phyloP scores from a whole-genome alignment of 2,113 vertebrate species.

The Actinemys pallida region DNA sequence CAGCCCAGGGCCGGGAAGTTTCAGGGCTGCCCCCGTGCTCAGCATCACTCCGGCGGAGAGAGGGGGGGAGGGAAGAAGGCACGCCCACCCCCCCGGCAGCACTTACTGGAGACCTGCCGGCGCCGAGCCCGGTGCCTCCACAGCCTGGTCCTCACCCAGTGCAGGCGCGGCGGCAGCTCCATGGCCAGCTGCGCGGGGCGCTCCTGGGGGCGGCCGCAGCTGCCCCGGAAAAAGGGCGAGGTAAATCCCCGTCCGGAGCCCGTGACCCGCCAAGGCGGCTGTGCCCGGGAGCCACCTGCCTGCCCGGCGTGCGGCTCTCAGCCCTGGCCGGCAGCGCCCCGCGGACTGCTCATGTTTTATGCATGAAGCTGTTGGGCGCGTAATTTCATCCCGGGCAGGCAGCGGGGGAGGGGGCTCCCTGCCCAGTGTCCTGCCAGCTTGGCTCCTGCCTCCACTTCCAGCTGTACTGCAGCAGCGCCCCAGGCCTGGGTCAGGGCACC shows the following conservation, averaged over 20 bases:
- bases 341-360: constrained; percentile 86
- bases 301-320: neutral
- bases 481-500: neutral
- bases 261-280: neutral
- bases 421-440: too few relatives aligned
- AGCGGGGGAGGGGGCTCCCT: neutral
- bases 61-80: neutral
- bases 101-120: constrained; percentile 90
- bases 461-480: neutral
- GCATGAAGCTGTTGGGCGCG: constrained; percentile 84
- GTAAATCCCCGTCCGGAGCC: neutral
- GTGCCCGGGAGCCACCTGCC: neutral
- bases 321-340: neutral
- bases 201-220: neutral
- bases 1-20: too few relatives aligned
- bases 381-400: constrained; percentile 78
- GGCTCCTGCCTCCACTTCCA: too few relatives aligned
- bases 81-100: neutral
- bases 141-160: constrained; percentile 86
- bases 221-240: neutral
- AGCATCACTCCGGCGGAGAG: accelerated
- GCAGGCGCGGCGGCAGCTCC: constrained; percentile 87
- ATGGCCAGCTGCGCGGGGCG: constrained; percentile 73
- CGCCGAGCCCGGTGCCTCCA: constrained; percentile 83
- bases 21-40: too few relatives aligned